Percentiles rank a stretch among this genome's conserved stretches.
These are phyloP conservation scores for Horisme vitalbata DNA, from an alignment of 2,888 invertebrate species.

Conservation along the genomic window DNA sequence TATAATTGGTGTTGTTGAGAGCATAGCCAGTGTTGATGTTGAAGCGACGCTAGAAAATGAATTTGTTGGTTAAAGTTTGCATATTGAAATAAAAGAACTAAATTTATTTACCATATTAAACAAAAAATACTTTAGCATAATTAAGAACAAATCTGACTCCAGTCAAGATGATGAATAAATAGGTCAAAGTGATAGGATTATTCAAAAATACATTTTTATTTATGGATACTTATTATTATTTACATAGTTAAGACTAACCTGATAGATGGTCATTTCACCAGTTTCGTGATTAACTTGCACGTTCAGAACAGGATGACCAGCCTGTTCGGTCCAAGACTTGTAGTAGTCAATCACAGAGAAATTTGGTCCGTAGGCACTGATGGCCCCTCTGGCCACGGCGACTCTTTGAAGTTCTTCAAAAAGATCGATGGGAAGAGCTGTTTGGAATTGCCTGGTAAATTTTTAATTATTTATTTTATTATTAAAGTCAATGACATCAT, in stretches of 20 bases:
- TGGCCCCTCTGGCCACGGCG: constrained; percentile 42
- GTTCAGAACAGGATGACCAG: constrained; percentile 83
- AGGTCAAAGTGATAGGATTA: too few species aligned
- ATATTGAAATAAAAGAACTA: too few species aligned
- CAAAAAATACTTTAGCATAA: too few species aligned
- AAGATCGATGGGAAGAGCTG: constrained; percentile 74
- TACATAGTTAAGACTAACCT: constrained; percentile 53
- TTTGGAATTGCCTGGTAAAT: constrained; percentile 54
- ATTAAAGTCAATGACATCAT: too few species aligned
- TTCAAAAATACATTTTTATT: too few species aligned
- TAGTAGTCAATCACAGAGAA: constrained; percentile 68
- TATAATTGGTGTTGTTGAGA: constrained; percentile 52
- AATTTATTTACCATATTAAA: too few species aligned
- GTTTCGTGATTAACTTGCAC: constrained; percentile 74
- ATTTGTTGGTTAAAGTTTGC: background rate
- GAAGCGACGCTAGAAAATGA: constrained; percentile 70
- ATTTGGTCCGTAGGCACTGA: constrained; percentile 56
- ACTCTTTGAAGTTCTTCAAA: constrained; percentile 71
- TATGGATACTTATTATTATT: too few species aligned
- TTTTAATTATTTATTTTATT: too few species aligned
- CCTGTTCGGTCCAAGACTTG: constrained; percentile 80
- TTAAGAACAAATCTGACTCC: too few species aligned
- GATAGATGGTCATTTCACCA: constrained; percentile 64
- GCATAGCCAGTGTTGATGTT: constrained; percentile 68
- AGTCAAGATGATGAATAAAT: too few species aligned